Evolutionary conservation across 2,113 vertebrate genomes (phyloP).

Genomic region (Cephalopholis sonnerati): DNA sequence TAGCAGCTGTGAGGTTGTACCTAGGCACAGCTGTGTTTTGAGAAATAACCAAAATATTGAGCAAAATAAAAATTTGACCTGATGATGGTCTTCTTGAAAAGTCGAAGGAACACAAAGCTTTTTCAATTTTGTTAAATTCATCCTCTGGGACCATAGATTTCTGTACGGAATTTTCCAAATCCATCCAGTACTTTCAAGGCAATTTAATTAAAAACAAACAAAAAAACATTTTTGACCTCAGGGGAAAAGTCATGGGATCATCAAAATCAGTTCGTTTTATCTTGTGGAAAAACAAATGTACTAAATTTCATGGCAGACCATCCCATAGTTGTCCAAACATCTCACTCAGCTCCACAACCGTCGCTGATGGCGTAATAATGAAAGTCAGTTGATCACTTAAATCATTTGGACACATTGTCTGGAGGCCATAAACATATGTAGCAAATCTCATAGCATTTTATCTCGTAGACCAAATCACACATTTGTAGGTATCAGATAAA

Average conservation of each 20-base stretch:
- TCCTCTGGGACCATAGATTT: not conserved
- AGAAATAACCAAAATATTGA: not conserved
- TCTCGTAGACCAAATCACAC: too few species aligned
- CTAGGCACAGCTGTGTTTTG: too few species aligned
- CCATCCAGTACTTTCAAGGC: not conserved
- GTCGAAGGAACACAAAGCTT: not conserved
- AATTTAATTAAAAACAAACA: too few species aligned
- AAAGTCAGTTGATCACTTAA: not conserved
- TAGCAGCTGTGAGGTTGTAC: too few species aligned
- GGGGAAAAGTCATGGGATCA: too few species aligned
- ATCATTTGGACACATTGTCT: not conserved
- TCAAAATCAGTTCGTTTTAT: not conserved
- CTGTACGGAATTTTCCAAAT: not conserved
- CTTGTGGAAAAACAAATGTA: not conserved
- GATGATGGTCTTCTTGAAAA: not conserved
- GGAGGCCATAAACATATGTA: not conserved
- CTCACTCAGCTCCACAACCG: not conserved
- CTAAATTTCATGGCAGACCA: not conserved
- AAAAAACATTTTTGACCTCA: too few species aligned
- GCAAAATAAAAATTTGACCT: too few species aligned
- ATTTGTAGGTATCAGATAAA: too few species aligned
- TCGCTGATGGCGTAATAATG: not conserved
- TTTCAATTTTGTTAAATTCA: not conserved
- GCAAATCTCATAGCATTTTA: not conserved
- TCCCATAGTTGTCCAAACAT: not conserved